phyloP scores from a whole-genome alignment of 2,113 vertebrate genomes.

The Takifugu bimaculatus region DNA sequence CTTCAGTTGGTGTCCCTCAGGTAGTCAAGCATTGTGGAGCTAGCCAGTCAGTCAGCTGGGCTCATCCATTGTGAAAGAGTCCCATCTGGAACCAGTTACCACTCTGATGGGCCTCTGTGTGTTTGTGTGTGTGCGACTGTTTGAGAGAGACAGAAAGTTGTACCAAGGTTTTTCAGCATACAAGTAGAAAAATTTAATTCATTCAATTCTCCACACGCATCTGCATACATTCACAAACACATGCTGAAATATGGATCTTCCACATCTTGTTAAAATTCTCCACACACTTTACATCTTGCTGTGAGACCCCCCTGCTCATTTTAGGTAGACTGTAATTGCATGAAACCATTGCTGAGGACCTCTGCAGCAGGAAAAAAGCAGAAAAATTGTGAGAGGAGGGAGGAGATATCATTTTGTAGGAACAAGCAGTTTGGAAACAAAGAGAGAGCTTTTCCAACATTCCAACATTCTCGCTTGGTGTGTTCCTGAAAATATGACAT shows the following conservation, averaged over 20 bases:
- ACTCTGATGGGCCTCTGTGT: slow-evolving; percentile 48
- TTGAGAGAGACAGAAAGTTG: slow-evolving; percentile 44
- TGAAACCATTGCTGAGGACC: slow-evolving; percentile 63
- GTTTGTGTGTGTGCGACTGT: slow-evolving; percentile 16
- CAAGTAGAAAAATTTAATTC: slow-evolving; percentile 1
- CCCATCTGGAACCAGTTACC: slow-evolving; percentile 67
- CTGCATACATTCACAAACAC: slow-evolving; percentile 10
- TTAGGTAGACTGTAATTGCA: slow-evolving; percentile 64
- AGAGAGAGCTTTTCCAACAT: slow-evolving; percentile 56
- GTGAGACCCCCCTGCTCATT: slow-evolving; percentile 46
- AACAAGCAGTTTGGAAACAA: slow-evolving; percentile 60
- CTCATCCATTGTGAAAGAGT: slow-evolving; percentile 62
- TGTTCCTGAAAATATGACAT: slow-evolving; percentile 60
- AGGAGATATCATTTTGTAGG: slow-evolving; percentile 17
- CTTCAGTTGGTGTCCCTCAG: slow-evolving; percentile 54
- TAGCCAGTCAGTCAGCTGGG: slow-evolving; percentile 61
- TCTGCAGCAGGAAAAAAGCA: slow-evolving; percentile 12
- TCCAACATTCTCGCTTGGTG: slow-evolving; percentile 48
- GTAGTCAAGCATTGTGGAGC: slow-evolving; percentile 55
- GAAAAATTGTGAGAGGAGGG: slow-evolving; percentile 29
- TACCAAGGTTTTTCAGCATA: slow-evolving; percentile 12
- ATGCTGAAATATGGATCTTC: slow-evolving; percentile 47
- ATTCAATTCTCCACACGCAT: neutral
- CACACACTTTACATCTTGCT: slow-evolving; percentile 39
- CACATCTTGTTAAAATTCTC: slow-evolving; percentile 73